Conservation (phyloP, 1,140 invertebrate genomes). For the Thalassaphorura encarpata region DNA sequence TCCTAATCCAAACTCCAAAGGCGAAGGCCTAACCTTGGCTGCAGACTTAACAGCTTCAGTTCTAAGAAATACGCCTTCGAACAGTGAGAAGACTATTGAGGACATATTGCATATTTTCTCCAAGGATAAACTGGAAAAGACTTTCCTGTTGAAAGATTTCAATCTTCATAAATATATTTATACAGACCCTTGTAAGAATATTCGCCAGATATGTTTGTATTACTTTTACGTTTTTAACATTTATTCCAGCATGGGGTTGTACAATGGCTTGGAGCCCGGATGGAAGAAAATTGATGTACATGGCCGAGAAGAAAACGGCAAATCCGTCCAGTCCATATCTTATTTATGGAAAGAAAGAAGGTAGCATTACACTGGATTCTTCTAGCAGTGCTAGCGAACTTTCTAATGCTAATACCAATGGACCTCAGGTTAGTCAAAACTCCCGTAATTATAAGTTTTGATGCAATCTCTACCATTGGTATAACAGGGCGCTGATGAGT, state of each 20-base stretch:
- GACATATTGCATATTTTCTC: slow-evolving; percentile 69
- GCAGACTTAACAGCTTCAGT: too few relatives aligned
- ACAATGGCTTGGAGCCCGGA: slow-evolving; percentile 58
- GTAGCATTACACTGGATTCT: too few relatives aligned
- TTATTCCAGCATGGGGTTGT: slow-evolving; percentile 58
- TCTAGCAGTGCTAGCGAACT: too few relatives aligned
- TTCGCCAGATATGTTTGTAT: background rate
- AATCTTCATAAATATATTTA: slow-evolving; percentile 64
- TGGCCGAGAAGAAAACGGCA: slow-evolving; percentile 65
- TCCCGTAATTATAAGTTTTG: too few relatives aligned
- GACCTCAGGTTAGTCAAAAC: too few relatives aligned
- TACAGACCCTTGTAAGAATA: slow-evolving; percentile 47
- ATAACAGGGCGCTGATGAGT: slow-evolving; percentile 52
- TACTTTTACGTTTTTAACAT: background rate
- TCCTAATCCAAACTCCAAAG: too few relatives aligned
- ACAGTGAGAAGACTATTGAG: too few relatives aligned
- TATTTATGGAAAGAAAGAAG: background rate
- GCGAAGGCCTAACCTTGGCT: too few relatives aligned
- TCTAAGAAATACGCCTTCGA: too few relatives aligned
- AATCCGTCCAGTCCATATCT: slow-evolving; percentile 61
- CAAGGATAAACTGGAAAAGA: slow-evolving; percentile 44
- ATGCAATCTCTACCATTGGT: too few relatives aligned
- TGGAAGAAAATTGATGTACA: slow-evolving; percentile 59
- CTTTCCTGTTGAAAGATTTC: slow-evolving; percentile 54
- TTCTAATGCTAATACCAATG: too few relatives aligned